Evolutionary conservation across 2,113 vertebrate genomes (phyloP), one percentile per base, ranked within the genome.

Genomic region (Xenus cinereus): DNA sequence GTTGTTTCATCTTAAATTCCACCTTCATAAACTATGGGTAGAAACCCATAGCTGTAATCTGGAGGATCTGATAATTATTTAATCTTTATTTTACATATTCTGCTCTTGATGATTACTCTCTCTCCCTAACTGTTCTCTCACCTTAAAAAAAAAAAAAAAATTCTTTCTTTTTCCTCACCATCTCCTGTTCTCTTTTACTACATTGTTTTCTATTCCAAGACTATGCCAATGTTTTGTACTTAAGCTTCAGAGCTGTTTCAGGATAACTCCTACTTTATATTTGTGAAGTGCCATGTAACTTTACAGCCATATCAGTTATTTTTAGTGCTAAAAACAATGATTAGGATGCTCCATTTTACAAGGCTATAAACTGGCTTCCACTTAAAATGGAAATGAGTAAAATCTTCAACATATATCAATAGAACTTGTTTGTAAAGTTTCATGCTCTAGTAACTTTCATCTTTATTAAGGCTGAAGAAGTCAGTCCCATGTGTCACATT

Each of bases 361-460:
- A 93, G 69, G 74, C 81, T 85, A 66, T 94, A 91, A 97, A 87
- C 77, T 91, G 82, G 71, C 76, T 97, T 85, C 81, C 85, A 97
- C 90, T 96, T 96, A 94, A 95, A 97, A 95, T 96, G 95, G 85
- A 94, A 96, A 96, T 95, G 75, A 96, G 85, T 35, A 66, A 91
- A 88, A 37, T 93, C 75, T 92, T 80, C 64, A 86, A 67, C 87
- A 86, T 93, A 77, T 73, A 95, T 93, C 93, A 94, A 83, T 39
- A 92, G 45, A 78, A 94, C 82, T 84, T 94, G 85, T 94, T 96
- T 80, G 87, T 86, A 83, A 94, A 92, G 67, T 90, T 96, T 92
- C 90, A 96, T 77, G 93, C 78, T 89, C 92, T 88, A 56, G 75
- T 95, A 86, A 88, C 72, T 89, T 88, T 53, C 72, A 69, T 92